Evolutionary conservation across 2,888 invertebrate genomes (phyloP).

Genomic region (Parnassius glacialis): DNA sequence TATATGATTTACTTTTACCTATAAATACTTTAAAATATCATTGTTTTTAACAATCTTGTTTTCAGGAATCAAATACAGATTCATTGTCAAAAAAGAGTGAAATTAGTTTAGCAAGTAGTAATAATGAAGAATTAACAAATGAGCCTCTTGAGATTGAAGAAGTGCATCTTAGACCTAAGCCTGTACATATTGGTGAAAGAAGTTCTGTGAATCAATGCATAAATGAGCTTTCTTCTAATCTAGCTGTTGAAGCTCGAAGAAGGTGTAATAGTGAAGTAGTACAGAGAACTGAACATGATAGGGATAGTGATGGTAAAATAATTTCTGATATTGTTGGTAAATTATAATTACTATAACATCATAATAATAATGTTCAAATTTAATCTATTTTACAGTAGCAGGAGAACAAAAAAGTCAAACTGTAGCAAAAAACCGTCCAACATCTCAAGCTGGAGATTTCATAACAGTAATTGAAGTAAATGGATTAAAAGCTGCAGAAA

Average conservation of each 20-base stretch:
- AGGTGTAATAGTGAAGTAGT: conserved; percentile 77
- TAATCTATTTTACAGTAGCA: conserved; percentile 45
- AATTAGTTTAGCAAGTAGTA: conserved; percentile 56
- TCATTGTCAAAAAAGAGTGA: conserved; percentile 69
- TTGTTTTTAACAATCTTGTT: conserved; percentile 1
- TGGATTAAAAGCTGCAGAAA: conserved; percentile 83
- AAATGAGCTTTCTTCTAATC: conserved; percentile 84
- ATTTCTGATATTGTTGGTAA: not conserved
- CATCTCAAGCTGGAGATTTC: conserved; percentile 83
- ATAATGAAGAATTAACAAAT: conserved; percentile 59
- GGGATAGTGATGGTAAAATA: conserved; percentile 59
- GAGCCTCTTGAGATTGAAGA: conserved; percentile 61
- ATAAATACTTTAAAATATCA: not conserved
- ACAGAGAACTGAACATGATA: conserved; percentile 63
- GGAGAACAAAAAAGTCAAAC: conserved; percentile 68
- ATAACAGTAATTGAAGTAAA: conserved; percentile 95
- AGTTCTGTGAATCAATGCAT: conserved; percentile 85
- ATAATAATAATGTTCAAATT: not conserved
- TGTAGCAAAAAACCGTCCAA: conserved; percentile 73
- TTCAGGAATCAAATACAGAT: conserved; percentile 63
- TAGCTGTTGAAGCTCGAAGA: conserved; percentile 66
- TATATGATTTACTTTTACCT: not conserved
- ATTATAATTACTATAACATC: no score
- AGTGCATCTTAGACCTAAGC: conserved; percentile 66
- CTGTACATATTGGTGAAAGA: conserved; percentile 60